Evolutionary conservation across 2,888 invertebrate genomes (phyloP).

Genomic region (Empis livida): DNA sequence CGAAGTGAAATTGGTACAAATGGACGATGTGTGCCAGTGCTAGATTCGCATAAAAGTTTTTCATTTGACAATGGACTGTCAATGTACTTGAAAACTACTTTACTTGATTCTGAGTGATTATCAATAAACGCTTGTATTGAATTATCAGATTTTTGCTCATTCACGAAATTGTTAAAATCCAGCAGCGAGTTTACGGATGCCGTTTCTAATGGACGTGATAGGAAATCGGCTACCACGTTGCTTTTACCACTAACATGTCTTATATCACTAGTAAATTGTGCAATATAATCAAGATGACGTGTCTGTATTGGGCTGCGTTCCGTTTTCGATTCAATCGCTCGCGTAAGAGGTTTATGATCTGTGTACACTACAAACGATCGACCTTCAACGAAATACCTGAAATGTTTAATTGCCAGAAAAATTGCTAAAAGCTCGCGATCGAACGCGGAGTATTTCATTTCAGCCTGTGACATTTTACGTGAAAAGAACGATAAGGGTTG

Average conservation of each 20-base stretch:
- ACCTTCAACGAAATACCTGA: constrained; percentile 27
- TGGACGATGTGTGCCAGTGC: constrained; percentile 1
- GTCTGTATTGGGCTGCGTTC: constrained; percentile 24
- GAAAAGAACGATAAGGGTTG: constrained; percentile 10
- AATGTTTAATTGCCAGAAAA: constrained; percentile 20
- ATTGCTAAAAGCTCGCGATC: constrained; percentile 5
- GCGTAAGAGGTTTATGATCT: constrained; percentile 22
- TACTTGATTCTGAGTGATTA: background rate
- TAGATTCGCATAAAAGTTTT: constrained; percentile 1
- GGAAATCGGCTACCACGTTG: constrained; percentile 12
- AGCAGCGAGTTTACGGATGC: background rate
- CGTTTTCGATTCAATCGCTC: constrained; percentile 18
- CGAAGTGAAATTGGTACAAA: constrained; percentile 1
- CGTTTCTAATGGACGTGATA: constrained; percentile 1
- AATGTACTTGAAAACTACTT: background rate
- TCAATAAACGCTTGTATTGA: background rate
- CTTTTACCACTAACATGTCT: constrained; percentile 2
- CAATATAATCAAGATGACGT: constrained; percentile 21
- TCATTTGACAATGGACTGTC: background rate
- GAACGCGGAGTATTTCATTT: constrained; percentile 3
- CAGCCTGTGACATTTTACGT: constrained; percentile 3
- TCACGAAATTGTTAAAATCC: background rate
- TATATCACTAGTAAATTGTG: constrained; percentile 7
- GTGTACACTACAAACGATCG: constrained; percentile 12
- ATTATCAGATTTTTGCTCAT: background rate